Conservation (phyloP, 2,888 invertebrate species). For the Lapara coniferarum region DNA sequence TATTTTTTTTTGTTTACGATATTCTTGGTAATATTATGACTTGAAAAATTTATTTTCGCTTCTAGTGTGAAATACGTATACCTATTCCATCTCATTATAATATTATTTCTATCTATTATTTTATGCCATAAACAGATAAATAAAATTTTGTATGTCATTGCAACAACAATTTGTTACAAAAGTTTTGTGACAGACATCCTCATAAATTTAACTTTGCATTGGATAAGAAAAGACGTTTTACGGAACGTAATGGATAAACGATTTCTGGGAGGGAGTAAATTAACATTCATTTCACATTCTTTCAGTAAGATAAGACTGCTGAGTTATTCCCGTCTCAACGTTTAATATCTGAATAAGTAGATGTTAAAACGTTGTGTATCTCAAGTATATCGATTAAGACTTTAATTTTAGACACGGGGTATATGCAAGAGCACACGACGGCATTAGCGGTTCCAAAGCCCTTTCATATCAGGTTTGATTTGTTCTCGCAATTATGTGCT, state of each 20-base stretch:
- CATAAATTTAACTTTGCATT: slow-evolving; percentile 5
- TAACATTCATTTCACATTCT: slow-evolving; percentile 4
- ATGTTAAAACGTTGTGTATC: background rate
- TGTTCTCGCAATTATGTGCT: slow-evolving; percentile 81
- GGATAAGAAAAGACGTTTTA: background rate
- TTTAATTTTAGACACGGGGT: too few species aligned
- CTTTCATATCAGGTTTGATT: slow-evolving; percentile 78
- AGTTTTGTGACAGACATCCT: background rate
- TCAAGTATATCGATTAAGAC: too few species aligned
- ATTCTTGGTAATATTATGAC: too few species aligned
- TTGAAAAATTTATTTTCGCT: too few species aligned
- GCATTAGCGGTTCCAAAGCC: slow-evolving; percentile 69
- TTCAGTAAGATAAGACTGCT: background rate
- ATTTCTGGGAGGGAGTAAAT: background rate
- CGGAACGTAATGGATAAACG: background rate
- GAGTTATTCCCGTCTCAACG: background rate
- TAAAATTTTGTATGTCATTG: background rate
- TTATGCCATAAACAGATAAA: too few species aligned
- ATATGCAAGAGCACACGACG: slow-evolving; percentile 31
- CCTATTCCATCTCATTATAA: too few species aligned
- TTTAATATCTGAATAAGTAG: background rate
- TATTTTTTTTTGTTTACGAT: too few species aligned
- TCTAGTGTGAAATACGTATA: too few species aligned
- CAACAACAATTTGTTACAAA: background rate
- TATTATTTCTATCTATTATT: too few species aligned